A percentile compares a stretch with the other conserved stretches of the same genome.
These are phyloP conservation scores for Amblyjoppa proteus DNA, from an alignment of 2,888 invertebrate species.

Conservation along the genomic window DNA sequence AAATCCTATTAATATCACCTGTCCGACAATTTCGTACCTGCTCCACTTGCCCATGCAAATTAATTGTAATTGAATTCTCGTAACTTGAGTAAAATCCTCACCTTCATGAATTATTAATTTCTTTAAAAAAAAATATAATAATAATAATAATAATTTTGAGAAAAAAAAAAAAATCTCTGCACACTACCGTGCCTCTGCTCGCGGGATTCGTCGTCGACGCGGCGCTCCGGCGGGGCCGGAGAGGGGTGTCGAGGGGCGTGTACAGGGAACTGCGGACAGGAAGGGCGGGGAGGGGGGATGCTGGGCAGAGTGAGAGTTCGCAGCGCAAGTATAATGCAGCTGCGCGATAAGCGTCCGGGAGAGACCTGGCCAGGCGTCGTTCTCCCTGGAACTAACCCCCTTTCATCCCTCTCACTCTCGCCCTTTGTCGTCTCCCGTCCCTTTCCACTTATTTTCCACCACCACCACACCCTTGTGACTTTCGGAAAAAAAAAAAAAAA, in stretches of 20 bases:
- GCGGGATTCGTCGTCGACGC: slow-evolving; percentile 48
- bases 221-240: slow-evolving; percentile 21
- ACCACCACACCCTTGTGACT: slow-evolving; percentile 44
- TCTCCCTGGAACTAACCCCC: slow-evolving; percentile 63
- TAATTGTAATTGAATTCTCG: too few species aligned
- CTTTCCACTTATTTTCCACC: slow-evolving; percentile 60
- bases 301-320: slow-evolving; percentile 52
- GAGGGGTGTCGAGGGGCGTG: slow-evolving; percentile 25
- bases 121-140: too few species aligned
- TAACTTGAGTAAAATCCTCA: too few species aligned
- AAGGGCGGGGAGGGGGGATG: slow-evolving; percentile 36
- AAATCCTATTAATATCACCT: neutral
- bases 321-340: slow-evolving; percentile 67
- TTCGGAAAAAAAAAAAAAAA: neutral
- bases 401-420: slow-evolving; percentile 53
- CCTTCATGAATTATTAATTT: too few species aligned
- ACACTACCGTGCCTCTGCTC: neutral
- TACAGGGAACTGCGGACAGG: slow-evolving; percentile 63
- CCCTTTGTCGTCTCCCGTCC: slow-evolving; percentile 49
- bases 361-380: slow-evolving; percentile 65
- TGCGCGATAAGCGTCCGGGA: slow-evolving; percentile 66
- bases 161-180: slow-evolving; percentile 1
- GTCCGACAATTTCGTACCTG: neutral
- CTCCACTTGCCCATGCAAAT: neutral
- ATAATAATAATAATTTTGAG: neutral